phyloP scores from a whole-genome alignment of 30 jellyfish, hydroid and myxozoan species.

The Aurelia sp. region DNA sequence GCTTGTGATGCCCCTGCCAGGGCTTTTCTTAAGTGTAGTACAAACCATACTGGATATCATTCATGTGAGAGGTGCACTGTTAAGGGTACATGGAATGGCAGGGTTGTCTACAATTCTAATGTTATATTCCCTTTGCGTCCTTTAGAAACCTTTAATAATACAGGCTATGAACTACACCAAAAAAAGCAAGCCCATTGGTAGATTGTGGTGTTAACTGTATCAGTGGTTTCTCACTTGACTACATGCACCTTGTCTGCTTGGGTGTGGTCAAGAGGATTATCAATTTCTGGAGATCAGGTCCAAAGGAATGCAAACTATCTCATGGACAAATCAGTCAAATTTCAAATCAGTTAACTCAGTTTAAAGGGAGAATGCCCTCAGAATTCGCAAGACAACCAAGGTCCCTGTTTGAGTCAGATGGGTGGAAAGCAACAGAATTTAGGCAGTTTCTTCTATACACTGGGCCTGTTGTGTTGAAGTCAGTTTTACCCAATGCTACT shows the following conservation, averaged over 20 bases:
- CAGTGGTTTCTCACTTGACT: conserved; percentile 29
- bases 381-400: no score
- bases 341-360: not conserved
- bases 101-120: conserved; percentile 20
- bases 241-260: conserved; percentile 51
- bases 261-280: conserved; percentile 35
- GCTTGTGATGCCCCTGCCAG: conserved; percentile 72
- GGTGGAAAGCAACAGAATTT: no score
- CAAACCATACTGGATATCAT: conserved; percentile 53
- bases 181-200: not conserved
- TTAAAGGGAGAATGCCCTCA: no score
- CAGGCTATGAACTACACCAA: no score
- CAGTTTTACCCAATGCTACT: conserved; percentile 7
- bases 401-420: no score
- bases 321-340: conserved; percentile 6
- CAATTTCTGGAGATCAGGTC: conserved; percentile 2
- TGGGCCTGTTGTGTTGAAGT: no score
- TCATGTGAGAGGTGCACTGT: conserved; percentile 72
- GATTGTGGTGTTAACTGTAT: conserved; percentile 4
- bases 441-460: no score
- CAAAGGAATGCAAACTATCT: conserved; percentile 29
- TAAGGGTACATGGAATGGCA: conserved; percentile 44
- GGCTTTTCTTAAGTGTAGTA: conserved; percentile 42
- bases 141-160: conserved; percentile 6
- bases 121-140: not conserved